Conservation (phyloP, 2,797 vertebrate genomes). For the Taenioides sp. region DNA sequence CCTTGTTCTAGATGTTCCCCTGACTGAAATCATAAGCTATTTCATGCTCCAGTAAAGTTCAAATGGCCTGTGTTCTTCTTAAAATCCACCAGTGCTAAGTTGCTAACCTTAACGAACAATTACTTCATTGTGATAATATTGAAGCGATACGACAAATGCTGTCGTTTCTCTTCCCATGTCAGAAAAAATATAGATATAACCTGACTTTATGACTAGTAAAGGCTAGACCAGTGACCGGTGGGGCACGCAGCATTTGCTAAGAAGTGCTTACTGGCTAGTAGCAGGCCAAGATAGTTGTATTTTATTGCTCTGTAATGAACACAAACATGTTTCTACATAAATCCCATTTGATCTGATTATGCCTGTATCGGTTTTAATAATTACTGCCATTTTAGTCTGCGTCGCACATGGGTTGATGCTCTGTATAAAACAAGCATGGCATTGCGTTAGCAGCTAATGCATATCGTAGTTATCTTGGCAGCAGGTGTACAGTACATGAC, state of each 20-base stretch:
- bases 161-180: not conserved
- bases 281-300: slow-evolving; percentile 23
- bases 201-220: not conserved
- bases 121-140: slow-evolving; percentile 37
- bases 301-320: not conserved
- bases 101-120: slow-evolving; percentile 48
- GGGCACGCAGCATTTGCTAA: slow-evolving; percentile 69
- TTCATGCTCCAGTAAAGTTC: slow-evolving; percentile 8
- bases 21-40: not conserved
- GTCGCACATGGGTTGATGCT: slow-evolving; percentile 6
- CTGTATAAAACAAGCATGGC: slow-evolving; percentile 58
- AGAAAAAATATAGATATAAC: not conserved
- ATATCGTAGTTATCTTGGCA: slow-evolving; percentile 41
- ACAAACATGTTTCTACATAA: not conserved
- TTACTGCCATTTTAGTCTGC: not conserved
- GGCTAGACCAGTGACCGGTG: slow-evolving; percentile 34
- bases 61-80: slow-evolving; percentile 53
- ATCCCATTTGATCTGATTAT: slow-evolving; percentile 12
- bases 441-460: slow-evolving; percentile 59
- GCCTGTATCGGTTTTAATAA: not conserved
- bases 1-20: not conserved
- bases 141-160: not conserved
- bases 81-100: slow-evolving; percentile 39
- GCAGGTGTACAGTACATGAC: slow-evolving; percentile 63
- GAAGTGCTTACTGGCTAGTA: slow-evolving; percentile 22